Evolutionary conservation across 2,888 invertebrate species (phyloP), one percentile per base, ranked within the genome.

Genomic region (Mesoligia furuncula): DNA sequence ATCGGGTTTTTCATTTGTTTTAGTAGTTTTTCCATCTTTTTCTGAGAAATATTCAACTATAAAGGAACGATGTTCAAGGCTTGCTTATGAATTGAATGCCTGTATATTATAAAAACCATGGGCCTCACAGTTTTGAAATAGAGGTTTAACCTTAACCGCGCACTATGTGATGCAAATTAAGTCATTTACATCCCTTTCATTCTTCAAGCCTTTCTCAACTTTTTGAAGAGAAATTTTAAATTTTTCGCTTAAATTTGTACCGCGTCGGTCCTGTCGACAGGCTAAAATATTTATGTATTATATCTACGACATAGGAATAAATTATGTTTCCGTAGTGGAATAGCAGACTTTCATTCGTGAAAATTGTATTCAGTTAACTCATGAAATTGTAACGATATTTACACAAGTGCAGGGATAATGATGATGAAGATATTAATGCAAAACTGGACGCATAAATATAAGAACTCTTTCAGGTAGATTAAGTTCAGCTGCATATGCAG

Each of bases 131-230:
- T 79, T 87, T 80, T 79, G 17, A 27, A 74, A 79, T 79, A 79
- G 45, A 79, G 64, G 59, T 70, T 54, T 71, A 69, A 73, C 80
- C 70, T 85, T 76, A 86, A 80, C 85, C 82, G 68, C 73, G 68
- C 67, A 90, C 93, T 91, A 91, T 92, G 93, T 89, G 90, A 95
- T 95, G 95, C 90, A 95, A 95, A 95, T 94, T 84, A 87, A 91
- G 90, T 91, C 51, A 95, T 95, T 95, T 94, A 91, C 94, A 95
- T 95, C 88, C 90, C 91, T 93, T 94, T 94, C 87, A 87, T 89
- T 89, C 88, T 87, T 87, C 76, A 90, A 91, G 86, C 88, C 83
- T 87, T 90, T 87, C 79, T 85, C 73, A 89, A 89, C 86, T 85
- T 88, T 87, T 80, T 71, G 76, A n/a, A 17, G 66, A 39, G 61